Evolutionary conservation across 2,888 invertebrate genomes (phyloP), one percentile per base, ranked within the genome.

Genomic region (Gari tellinella): DNA sequence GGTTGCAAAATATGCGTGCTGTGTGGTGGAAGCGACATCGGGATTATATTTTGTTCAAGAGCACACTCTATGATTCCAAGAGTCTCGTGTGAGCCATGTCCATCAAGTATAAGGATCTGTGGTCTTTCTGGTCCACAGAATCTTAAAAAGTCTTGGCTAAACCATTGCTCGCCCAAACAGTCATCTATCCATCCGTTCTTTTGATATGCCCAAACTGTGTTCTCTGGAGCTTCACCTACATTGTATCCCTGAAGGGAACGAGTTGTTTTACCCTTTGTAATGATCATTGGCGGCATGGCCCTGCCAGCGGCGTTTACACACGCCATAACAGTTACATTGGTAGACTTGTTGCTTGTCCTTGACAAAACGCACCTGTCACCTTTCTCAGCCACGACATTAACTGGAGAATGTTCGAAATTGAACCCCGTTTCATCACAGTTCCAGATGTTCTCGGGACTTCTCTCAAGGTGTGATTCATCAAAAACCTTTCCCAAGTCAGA

Each of bases 111-210:
- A 0, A 81, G 55, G 2, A 83, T 46, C 37, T 82, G 80, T 17
- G 83, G 79, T 25, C 82, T 53, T 25, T 48, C 64, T 3, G 60
- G 53, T 7, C 80, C 80, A 60, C 82, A 84, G 61, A 81, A 38
- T 8, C 49, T 51, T n/a, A 84, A 45, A 49, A 81, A 85, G 0
- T 81, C 61, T 1, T 74, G 51, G 10, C 48, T 17, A 52, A 84
- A 84, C 84, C 83, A 84, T 40, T 72, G 53, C n/a, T 70, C 69
- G 1, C 82, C 80, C 2, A 85, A 58, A 1, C 67, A 66, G 41
- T 81, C 77, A 1, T 57, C 51, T 68, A 85, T 84, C 80, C 82
- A 85, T 0, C 77, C 80, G 10, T 81, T 85, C 3, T 60, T 51
- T 31, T 83, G 82, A 55, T 48, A 81, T n/a, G n/a, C n/a, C n/a